Evolutionary conservation across 1,140 invertebrate genomes (phyloP), one percentile per base, ranked within the genome.

Genomic region (Bradysia coprophila): DNA sequence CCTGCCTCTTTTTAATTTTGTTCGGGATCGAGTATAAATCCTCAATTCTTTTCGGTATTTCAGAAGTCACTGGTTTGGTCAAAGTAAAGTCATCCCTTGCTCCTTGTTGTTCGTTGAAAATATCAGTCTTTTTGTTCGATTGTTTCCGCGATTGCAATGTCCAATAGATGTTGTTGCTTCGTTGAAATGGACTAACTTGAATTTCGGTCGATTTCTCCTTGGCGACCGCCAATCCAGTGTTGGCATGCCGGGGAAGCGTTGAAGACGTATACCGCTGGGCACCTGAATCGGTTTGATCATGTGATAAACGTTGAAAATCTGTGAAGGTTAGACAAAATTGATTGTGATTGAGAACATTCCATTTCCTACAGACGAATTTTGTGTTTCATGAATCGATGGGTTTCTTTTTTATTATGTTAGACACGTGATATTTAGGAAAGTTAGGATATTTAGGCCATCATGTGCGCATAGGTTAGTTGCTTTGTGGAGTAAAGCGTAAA

Each of bases 301-400:
- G 63, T 57, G 52, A 59, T 56, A 60, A 63, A 64, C 62, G 64
- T 66, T 62, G 65, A 66, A 62, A 65, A 60, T 64, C 65, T 67
- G 64, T 49, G 64, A 67, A 39, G 2, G n/a, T 23, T 21, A 19
- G 16, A 40, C 16, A 15, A 23, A 23, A 19, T 31, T 11, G 21
- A 18, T n/a, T n/a, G n/a, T n/a, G n/a, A n/a, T n/a, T n/a, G n/a
- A n/a, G n/a, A n/a, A n/a, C n/a, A n/a, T n/a, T n/a, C n/a, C n/a
- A n/a, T n/a, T n/a, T n/a, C n/a, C n/a, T n/a, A n/a, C n/a, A n/a
- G n/a, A n/a, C n/a, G n/a, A n/a, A n/a, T n/a, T n/a, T n/a, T n/a
- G n/a, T n/a, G n/a, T n/a, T n/a, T n/a, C n/a, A n/a, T n/a, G n/a
- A n/a, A n/a, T n/a, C n/a, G n/a, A n/a, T n/a, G n/a, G n/a, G n/a